Evolutionary conservation across 2,113 vertebrate species (phyloP).

Genomic region (Pongo pygmaeus): DNA sequence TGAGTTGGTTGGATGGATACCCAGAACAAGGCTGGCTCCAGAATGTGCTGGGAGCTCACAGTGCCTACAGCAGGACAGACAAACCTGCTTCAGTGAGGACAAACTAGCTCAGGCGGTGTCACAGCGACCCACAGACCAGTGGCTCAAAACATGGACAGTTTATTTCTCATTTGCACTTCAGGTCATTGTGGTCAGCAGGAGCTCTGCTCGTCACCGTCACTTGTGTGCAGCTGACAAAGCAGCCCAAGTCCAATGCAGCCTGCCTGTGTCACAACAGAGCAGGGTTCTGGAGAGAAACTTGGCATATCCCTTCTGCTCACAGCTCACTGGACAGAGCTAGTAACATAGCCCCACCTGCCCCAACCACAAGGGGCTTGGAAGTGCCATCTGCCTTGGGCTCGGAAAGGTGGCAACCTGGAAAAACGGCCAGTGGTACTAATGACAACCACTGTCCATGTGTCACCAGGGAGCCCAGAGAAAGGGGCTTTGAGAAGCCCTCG

Average conservation of each 20-base stretch:
- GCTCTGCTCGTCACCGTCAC: neutral
- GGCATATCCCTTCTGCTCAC: neutral
- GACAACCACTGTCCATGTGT: neutral
- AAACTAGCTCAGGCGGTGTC: neutral
- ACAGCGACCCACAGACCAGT: neutral
- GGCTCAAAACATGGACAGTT: neutral
- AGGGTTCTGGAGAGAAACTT: neutral
- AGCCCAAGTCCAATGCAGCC: neutral
- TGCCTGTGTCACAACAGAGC: neutral
- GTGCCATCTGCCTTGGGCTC: neutral
- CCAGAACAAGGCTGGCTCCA: neutral
- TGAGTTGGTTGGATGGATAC: neutral
- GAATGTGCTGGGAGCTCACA: neutral
- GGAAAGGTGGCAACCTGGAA: neutral
- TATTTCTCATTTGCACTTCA: neutral
- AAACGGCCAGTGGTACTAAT: neutral
- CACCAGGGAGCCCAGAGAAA: too few relatives aligned
- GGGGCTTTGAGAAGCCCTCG: too few relatives aligned
- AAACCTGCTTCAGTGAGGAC: neutral
- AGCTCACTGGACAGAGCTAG: neutral
- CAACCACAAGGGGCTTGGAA: neutral
- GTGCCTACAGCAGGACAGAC: neutral
- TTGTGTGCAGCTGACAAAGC: too few relatives aligned
- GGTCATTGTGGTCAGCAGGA: neutral
- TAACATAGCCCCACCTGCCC: too few relatives aligned